These are phyloP conservation scores for Ichneumoninae sp. DNA, from an alignment of 2,888 invertebrate species.

Conservation along the genomic window DNA sequence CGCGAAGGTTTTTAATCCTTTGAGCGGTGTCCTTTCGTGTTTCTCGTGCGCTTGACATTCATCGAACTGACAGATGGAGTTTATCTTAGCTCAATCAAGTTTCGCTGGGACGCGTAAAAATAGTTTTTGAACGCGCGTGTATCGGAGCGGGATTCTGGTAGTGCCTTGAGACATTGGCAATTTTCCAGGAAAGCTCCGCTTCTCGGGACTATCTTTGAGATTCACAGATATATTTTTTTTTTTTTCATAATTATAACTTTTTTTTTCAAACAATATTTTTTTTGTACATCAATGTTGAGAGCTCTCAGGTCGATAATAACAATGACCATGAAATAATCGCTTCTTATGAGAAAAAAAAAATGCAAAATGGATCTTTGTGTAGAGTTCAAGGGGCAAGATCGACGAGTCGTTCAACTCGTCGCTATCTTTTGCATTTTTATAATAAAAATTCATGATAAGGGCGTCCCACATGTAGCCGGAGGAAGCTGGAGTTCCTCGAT, in stretches of 20 bases:
- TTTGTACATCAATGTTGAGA: neutral
- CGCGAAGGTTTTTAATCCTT: neutral
- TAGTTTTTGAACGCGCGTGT: conserved; percentile 63
- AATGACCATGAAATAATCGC: neutral
- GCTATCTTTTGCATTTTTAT: conserved; percentile 33
- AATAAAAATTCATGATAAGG: conserved; percentile 56
- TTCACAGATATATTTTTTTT: neutral
- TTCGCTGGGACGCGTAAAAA: conserved; percentile 67
- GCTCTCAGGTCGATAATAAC: neutral
- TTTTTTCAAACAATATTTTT: neutral
- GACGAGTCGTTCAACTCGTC: conserved; percentile 50
- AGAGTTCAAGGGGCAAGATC: conserved; percentile 51
- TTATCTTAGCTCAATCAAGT: conserved; percentile 60
- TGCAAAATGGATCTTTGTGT: neutral
- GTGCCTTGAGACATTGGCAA: conserved; percentile 66
- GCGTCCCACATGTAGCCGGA: neutral
- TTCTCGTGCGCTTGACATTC: conserved; percentile 37
- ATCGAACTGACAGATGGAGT: conserved; percentile 51
- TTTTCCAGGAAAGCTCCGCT: conserved; percentile 61
- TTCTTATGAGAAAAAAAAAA: neutral
- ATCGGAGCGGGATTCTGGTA: conserved; percentile 29
- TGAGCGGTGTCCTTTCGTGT: neutral
- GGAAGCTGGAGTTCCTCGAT: neutral
- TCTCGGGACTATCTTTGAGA: neutral
- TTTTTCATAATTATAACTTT: neutral